Evolutionary conservation across 2,113 vertebrate species (phyloP), one percentile per base, ranked within the genome.

Genomic region (Platycercus adscitus): DNA sequence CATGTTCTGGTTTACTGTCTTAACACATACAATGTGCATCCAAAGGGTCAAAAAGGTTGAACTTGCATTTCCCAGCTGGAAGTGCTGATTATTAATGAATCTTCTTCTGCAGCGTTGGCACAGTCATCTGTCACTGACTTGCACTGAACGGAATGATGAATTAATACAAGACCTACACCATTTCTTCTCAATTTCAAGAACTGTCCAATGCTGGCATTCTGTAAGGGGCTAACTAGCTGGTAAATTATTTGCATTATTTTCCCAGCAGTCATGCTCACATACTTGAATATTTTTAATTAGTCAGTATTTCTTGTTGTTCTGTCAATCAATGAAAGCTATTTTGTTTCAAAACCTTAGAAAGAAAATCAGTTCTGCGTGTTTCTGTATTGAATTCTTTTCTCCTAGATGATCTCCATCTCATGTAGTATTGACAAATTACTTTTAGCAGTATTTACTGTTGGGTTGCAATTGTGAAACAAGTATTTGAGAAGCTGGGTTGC

Each of bases 211-310:
- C 49, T 93, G 83, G 82, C 73, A 12, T 65, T 89, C 65, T 80
- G 24, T 44, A 43, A 87, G 56, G 29, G 47, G 3, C 86, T 90
- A 79, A 93, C 86, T 56, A 93, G 77, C 92, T 78, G 80, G 91
- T 63, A 72, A 91, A 91, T 89, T 81, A 69, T 63, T 92, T 49
- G 86, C 86, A 55, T 87, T 82, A 39, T 88, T 95, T 91, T 86
- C 61, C 46, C 25, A 89, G 77, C 33, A 49, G 69, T 87, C 88
- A 66, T 33, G 28, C 28, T 92, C 47, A 76, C 75, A 69, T 91
- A 81, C 79, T 93, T 90, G 80, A 94, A 28, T 88, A 87, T 76
- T 86, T 90, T 95, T 95, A 96, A 96, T 97, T 96, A 96, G 70
- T 72, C 35, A 39, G 37, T 88, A 72, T 84, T 95, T 90, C 85